Evolutionary conservation across 2,797 vertebrate genomes (phyloP), one percentile per base, ranked within the genome.

Genomic region (Aldrovandia affinis): DNA sequence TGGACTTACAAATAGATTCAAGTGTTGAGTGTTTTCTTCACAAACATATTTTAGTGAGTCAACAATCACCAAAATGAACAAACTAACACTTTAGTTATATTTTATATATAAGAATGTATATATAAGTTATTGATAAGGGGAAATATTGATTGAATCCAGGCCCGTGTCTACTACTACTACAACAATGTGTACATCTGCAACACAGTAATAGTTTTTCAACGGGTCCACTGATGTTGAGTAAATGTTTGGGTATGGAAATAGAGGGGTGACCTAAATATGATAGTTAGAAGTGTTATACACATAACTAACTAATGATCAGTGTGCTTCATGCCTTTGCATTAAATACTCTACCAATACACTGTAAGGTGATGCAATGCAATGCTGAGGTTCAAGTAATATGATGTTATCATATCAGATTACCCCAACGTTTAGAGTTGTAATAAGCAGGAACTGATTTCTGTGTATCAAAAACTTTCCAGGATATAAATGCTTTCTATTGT

Each of bases 11-110:
- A 36, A 10, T 70, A 73, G 15, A 39, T 42, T 15, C 68, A 20
- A 7, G 68, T 73, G 18, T 73, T 73, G 36, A 73, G 22, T 65
- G 63, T 65, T 65, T 65, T 65, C 63, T 73, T 73, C 33, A 42
- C 36, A 15, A 42, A 73, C 30, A 42, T 18, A 42, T 33, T 73
- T 73, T 73, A 22, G 20, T 73, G 14, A 39, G 33, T 42, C 2
- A 6, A 50, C 6, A 5, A 50, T 6, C 47, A 50, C 47, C 12
- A 6, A 50, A 6, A 50, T 50, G 47, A 50, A 50, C 47, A 50
- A 5, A 50, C 12, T n/a, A n/a, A n/a, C n/a, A n/a, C n/a, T n/a
- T n/a, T n/a, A n/a, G n/a, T n/a, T n/a, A n/a, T n/a, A n/a, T n/a
- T n/a, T n/a, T n/a, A n/a, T n/a, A n/a, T n/a, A n/a, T n/a, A n/a